Evolutionary conservation across 2,888 invertebrate species (phyloP), one percentile per base, ranked within the genome.

Genomic region (Syrista parreyssii): DNA sequence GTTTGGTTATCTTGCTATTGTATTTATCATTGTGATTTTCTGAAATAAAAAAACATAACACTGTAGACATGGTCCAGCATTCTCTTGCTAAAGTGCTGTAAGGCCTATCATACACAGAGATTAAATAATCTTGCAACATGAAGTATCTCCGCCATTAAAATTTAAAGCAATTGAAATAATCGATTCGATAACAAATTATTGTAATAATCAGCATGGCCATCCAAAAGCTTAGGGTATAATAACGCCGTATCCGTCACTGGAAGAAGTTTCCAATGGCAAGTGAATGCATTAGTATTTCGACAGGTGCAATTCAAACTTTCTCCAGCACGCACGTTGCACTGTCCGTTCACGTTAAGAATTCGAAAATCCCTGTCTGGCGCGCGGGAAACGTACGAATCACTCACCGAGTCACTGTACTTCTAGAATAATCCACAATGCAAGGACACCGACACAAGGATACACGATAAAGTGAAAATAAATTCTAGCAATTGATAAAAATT

Each of bases 281-380:
- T 71, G 71, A 71, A 33, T 71, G 32, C 71, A 71, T 31, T 71
- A 23, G 71, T 31, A 71, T 71, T 71, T 71, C 71, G 31, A 30
- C 71, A 30, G 12, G 71, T 33, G 31, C 12, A 23, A 32, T 33
- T 31, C 12, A 33, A 31, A 33, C 71, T 71, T 71, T 71, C 71
- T 71, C 71, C 71, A 31, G 31, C 33, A 71, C 32, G 71, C 71
- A 32, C 71, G 23, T 33, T 71, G 71, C 71, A 71, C 33, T 71
- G n/a, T 71, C 15, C 71, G 32, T 33, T 32, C 31, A 71, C 32
- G 33, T 33, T 32, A 31, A 15, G 71, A 71, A 71, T 71, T 71
- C 71, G 71, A 71, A 31, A 33, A 33, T 11, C 30, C 32, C 9
- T 55, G 71, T 71, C 31, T 71, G 71, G 1, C 71, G 71, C 71